These are phyloP conservation scores for Leguminivora glycinivorella DNA, from an alignment of 1,140 invertebrate species.

Conservation along the genomic window DNA sequence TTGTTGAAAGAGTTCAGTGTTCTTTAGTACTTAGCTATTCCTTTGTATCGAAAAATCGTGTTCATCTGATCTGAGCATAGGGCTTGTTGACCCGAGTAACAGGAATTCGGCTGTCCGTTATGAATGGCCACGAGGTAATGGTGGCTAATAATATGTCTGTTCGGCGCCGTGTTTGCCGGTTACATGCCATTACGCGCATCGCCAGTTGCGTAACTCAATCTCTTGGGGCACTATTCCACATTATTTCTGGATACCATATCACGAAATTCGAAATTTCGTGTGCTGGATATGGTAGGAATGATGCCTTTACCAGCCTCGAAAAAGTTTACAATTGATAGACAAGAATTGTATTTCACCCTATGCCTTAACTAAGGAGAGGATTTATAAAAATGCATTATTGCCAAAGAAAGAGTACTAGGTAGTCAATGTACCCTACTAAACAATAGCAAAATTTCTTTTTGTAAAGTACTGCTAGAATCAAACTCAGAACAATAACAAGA, in stretches of 20 bases:
- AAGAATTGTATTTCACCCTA: too few species aligned
- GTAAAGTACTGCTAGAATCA: too few species aligned
- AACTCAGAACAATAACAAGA: too few species aligned
- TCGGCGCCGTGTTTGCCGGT: slow-evolving; percentile 36
- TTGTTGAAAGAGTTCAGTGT: neutral
- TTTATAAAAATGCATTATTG: too few species aligned
- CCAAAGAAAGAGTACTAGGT: too few species aligned
- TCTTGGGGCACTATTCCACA: slow-evolving; percentile 34
- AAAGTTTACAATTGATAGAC: too few species aligned
- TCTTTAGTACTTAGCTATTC: neutral
- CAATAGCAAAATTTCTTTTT: too few species aligned
- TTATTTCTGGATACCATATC: neutral
- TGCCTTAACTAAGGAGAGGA: too few species aligned
- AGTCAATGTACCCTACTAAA: too few species aligned
- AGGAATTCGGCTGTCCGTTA: slow-evolving; percentile 54
- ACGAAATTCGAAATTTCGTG: too few species aligned
- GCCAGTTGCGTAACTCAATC: slow-evolving; percentile 50
- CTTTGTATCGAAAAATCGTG: neutral
- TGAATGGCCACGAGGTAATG: slow-evolving; percentile 47
- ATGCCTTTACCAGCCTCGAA: too few species aligned
- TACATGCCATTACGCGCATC: slow-evolving; percentile 48
- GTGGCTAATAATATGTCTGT: slow-evolving; percentile 37
- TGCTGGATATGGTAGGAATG: too few species aligned
- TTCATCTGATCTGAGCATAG: neutral
- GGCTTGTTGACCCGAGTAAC: slow-evolving; percentile 49